A percentile compares a stretch with the other conserved stretches of the same genome.
Conservation (phyloP, 2,888 invertebrate genomes). For the Tachina lurida region DNA sequence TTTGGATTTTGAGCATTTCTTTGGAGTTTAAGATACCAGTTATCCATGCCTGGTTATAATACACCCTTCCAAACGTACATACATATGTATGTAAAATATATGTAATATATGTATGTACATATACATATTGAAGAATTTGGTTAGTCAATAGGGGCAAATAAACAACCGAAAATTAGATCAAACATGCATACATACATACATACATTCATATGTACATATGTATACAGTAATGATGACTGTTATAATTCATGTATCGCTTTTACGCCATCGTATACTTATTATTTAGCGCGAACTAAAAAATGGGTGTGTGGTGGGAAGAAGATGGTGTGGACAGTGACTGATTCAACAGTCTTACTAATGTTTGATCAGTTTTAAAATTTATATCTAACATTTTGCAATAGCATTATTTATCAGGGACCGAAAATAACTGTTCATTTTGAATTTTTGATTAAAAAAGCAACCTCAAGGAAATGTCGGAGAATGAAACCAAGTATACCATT, state of each 20-base stretch:
- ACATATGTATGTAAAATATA: too few species aligned
- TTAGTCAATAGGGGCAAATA: slow-evolving; percentile 18
- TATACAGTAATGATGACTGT: slow-evolving; percentile 48
- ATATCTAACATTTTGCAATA: slow-evolving; percentile 32
- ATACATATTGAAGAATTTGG: slow-evolving; percentile 15
- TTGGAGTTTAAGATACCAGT: neutral
- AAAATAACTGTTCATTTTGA: too few species aligned
- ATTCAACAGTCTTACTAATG: slow-evolving; percentile 10
- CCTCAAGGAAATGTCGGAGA: too few species aligned
- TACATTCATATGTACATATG: too few species aligned
- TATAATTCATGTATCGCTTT: slow-evolving; percentile 31
- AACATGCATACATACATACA: slow-evolving; percentile 19
- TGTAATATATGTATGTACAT: neutral
- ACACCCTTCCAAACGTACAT: neutral
- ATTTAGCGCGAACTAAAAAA: neutral
- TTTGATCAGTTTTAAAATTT: slow-evolving; percentile 24
- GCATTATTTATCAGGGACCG: too few species aligned
- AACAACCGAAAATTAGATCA: slow-evolving; percentile 18
- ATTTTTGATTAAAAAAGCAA: too few species aligned
- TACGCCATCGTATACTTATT: neutral
- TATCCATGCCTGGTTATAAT: neutral
- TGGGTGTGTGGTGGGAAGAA: neutral
- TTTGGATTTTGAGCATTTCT: too few species aligned
- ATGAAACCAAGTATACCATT: too few species aligned
- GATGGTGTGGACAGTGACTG: slow-evolving; percentile 10